A percentile compares a stretch with the other conserved stretches of the same genome.
These are phyloP conservation scores for Eulemur rufifrons DNA, from an alignment of 2,113 vertebrate genomes.

Conservation along the genomic window DNA sequence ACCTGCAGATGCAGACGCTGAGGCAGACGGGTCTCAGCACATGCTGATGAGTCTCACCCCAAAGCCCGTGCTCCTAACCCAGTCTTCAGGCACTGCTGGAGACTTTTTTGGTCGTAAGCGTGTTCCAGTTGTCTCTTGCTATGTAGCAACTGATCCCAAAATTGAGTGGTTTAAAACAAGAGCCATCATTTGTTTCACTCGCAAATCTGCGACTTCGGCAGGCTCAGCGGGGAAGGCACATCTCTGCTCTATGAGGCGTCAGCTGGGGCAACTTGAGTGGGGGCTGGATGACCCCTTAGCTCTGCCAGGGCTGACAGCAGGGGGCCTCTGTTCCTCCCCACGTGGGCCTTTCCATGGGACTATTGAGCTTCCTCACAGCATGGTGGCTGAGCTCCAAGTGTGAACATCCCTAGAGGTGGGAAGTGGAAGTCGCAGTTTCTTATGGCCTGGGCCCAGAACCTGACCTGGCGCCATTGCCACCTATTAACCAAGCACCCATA, in stretches of 20 bases:
- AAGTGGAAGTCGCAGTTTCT: neutral
- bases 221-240: neutral
- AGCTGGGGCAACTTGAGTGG: fast-evolving
- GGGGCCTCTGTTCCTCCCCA: neutral
- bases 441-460: neutral
- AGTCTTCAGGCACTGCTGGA: neutral
- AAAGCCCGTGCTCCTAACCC: neutral
- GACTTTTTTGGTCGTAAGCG: neutral
- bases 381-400: neutral
- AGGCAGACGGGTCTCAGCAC: neutral
- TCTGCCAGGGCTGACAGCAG: neutral
- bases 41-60: no score
- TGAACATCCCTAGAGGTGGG: fast-evolving
- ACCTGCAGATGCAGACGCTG: neutral
- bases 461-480: neutral
- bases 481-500: neutral
- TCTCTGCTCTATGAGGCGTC: neutral
- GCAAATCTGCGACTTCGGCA: neutral
- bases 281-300: neutral
- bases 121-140: neutral
- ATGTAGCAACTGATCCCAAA: neutral
- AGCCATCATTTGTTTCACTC: neutral
- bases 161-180: neutral
- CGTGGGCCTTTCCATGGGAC: fast-evolving
- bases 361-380: neutral